Base-by-base conservation (phyloP, 2,113 vertebrate species). In the Grammomys surdaster region DNA sequence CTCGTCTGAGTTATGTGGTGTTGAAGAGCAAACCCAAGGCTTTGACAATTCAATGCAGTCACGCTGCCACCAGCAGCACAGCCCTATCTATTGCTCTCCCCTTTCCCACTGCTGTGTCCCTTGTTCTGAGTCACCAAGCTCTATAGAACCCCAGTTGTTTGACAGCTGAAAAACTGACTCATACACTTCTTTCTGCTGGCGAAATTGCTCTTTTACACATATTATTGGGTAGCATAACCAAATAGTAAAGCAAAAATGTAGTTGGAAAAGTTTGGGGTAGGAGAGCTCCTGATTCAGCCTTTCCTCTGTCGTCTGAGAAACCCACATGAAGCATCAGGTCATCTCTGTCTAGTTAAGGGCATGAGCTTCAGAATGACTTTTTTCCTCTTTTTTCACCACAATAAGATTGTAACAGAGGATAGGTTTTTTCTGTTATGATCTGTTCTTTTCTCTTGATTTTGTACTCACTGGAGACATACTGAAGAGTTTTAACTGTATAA, bases 341-440 rank as follows among this genome's bases (percentile, higher is more conserved):
- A 92, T 93, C 1, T 24, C n/a, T 88, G 43, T 92, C 91, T 95
- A 76, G 84, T 94, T 84, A 90, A 58, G 88, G 16, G 48, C 8
- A 24, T 88, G 19, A 92, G 5, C 88, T 96, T 94, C 58, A 93
- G 33, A 70, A 54, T 56, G 13, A 1, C 48, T 13, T 70, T 91
- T 82, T 76, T 76, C 4, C 17, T 14, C 9, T 7, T 31, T 17
- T 19, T 19, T 33, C 16, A 20, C 16, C 54, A 89, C 22, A 75
- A 51, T 84, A 93, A 84, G 93, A 70, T 94, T 43, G 56, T 78
- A 89, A 67, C n/a, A 84, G 67, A 87, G 22, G 87, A 90, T 33
- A 36, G 3, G 28, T 80, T 63, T 48, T 69, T 76, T 94, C 48
- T 88, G 51, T 58, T 90, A 12, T 33, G 17, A 72, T 85, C 17